Evolutionary conservation across 2,113 vertebrate species (phyloP).

Genomic region (Ochotona curzoniae): DNA sequence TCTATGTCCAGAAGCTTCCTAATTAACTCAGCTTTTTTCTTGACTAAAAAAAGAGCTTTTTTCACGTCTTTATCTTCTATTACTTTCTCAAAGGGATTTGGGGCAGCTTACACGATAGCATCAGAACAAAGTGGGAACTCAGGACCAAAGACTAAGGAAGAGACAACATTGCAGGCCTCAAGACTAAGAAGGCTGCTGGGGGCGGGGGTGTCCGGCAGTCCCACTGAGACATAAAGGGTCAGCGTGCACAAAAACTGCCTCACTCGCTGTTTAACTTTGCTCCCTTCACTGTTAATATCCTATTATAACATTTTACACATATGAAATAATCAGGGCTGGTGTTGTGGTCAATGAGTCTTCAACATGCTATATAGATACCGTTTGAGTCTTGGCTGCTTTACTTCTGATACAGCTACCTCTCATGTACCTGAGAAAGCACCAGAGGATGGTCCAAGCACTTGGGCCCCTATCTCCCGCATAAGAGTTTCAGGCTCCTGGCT

Average conservation of each 20-base stretch:
- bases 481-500: too few species aligned
- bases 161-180: not conserved
- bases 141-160: conserved; percentile 14
- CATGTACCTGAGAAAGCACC: too few species aligned
- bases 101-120: not conserved
- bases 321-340: too few species aligned
- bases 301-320: too few species aligned
- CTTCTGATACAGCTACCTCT: too few species aligned
- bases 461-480: too few species aligned
- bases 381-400: too few species aligned
- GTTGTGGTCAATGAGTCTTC: too few species aligned
- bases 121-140: not conserved
- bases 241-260: not conserved
- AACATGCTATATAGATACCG: too few species aligned
- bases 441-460: too few species aligned
- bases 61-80: not conserved
- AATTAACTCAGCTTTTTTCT: conserved; percentile 34
- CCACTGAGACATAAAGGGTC: not conserved
- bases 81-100: not conserved
- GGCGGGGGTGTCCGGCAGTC: not conserved
- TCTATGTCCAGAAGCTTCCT: not conserved
- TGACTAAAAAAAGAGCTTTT: not conserved
- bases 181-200: not conserved
- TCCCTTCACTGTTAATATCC: too few species aligned
- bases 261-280: too few species aligned